A percentile compares a stretch with the other conserved stretches of the same genome.
phyloP scores from a whole-genome alignment of 2,797 vertebrate genomes.

The Phrynocephalus guinanensis region DNA sequence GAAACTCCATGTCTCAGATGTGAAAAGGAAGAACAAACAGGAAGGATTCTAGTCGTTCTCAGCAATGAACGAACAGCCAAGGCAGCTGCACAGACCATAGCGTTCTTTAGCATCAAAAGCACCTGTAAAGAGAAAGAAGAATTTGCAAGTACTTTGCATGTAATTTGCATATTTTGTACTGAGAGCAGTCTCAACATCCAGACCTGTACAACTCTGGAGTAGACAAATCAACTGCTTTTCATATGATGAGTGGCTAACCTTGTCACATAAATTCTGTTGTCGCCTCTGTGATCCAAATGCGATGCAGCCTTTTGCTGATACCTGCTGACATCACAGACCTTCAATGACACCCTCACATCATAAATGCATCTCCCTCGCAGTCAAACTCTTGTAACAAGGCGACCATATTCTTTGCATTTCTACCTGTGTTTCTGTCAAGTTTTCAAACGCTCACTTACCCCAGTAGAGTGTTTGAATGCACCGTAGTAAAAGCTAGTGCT shows the following conservation, averaged over 20 bases:
- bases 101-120: conserved; percentile 35
- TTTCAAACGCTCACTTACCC: neutral
- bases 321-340: conserved; percentile 8
- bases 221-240: neutral
- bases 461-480: neutral
- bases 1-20: conserved; percentile 58
- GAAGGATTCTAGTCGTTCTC: conserved; percentile 72
- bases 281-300: neutral
- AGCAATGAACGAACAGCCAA: conserved; percentile 72
- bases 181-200: neutral
- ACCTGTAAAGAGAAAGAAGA: conserved; percentile 44
- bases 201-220: neutral
- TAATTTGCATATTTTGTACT: neutral
- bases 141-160: conserved; percentile 6
- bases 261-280: neutral
- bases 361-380: neutral
- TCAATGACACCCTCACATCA: neutral
- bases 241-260: neutral
- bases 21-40: conserved; percentile 40
- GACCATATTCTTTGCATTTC: neutral
- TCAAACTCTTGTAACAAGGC: neutral
- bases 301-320: neutral
- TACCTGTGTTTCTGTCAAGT: neutral
- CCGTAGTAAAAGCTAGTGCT: too few species aligned
- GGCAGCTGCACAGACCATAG: conserved; percentile 68